Evolutionary conservation across 2,888 invertebrate genomes (phyloP), one percentile per base, ranked within the genome.

Genomic region (Himalopsyche anomala): DNA sequence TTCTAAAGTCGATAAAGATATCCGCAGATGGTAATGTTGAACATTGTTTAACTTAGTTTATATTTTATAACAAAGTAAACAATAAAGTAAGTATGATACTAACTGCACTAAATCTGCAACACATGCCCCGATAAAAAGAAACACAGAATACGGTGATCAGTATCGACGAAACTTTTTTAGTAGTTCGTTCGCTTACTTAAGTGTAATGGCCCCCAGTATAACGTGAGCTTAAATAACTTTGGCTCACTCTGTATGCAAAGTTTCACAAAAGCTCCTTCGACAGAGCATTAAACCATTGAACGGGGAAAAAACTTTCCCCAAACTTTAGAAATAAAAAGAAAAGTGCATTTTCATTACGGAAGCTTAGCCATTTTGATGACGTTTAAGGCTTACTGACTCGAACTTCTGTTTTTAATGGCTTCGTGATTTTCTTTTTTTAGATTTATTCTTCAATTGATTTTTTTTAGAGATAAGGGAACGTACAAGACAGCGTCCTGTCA

Each of bases 181-280:
- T 38, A 40, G 51, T 79, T 81, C 79, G 42, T 62, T 55, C 54
- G 81, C 81, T 84, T 19, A 62, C 62, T 62, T 19, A 62, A 62
- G 62, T 62, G 62, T 81, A 84, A 84, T 81, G 84, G 80, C 55
- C 81, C 45, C 81, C 84, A 51, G 80, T 80, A 40, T 45, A 56
- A 56, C 82, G 54, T 42, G 15, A 80, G 81, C 84, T 84, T 81
- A 84, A 81, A 62, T 55, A 62, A 62, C 62, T 62, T 81, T 38
- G 82, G 56, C 81, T 69, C 85, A 81, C 81, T 85, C 74, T 82
- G 85, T 82, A 85, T 85, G 85, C 82, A 85, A 85, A 85, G 80
- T 80, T 79, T 28, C 36, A 81, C 36, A 51, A 40, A 81, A 45
- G 36, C 81, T 83, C 36, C 54, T 56, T 56, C 42, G 83, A 83